Evolutionary conservation across 2,888 invertebrate species (phyloP).

Genomic region (Cerceris ruficornis): DNA sequence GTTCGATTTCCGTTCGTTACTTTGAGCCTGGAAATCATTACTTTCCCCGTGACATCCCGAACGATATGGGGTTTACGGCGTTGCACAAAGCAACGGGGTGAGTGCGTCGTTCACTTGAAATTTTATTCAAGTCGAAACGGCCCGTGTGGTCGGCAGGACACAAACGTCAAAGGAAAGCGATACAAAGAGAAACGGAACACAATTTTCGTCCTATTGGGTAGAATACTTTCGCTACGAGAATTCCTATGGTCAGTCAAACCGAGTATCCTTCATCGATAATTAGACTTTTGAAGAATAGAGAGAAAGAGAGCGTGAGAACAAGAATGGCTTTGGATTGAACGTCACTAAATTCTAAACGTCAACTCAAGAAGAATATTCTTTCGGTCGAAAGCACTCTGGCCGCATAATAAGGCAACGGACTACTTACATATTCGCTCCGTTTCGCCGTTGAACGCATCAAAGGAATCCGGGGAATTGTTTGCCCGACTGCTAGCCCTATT

Average conservation of each 20-base stretch:
- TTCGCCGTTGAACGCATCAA: constrained; percentile 13
- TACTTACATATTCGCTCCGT: background rate
- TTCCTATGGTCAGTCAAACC: constrained; percentile 4
- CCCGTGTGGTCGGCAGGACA: background rate
- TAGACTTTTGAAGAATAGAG: background rate
- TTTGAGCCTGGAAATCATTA: too few species aligned
- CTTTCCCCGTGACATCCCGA: too few species aligned
- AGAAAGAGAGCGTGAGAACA: background rate
- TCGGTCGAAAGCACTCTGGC: background rate
- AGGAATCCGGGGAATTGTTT: constrained; percentile 14
- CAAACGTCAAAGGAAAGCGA: constrained; percentile 24
- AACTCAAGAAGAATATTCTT: background rate
- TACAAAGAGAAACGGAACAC: constrained; percentile 35
- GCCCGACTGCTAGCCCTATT: constrained; percentile 1
- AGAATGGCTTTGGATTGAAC: background rate
- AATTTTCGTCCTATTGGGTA: constrained; percentile 31
- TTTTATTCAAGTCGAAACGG: constrained; percentile 21
- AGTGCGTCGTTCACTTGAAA: constrained; percentile 12
- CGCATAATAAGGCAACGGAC: background rate
- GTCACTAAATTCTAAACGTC: background rate
- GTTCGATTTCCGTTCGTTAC: too few species aligned
- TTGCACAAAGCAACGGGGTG: background rate
- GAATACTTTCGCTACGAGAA: constrained; percentile 17
- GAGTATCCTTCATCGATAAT: background rate
- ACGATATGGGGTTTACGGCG: background rate